These are phyloP conservation scores for Sebastes cheni DNA, from an alignment of 2,797 vertebrate genomes.

Conservation along the genomic window DNA sequence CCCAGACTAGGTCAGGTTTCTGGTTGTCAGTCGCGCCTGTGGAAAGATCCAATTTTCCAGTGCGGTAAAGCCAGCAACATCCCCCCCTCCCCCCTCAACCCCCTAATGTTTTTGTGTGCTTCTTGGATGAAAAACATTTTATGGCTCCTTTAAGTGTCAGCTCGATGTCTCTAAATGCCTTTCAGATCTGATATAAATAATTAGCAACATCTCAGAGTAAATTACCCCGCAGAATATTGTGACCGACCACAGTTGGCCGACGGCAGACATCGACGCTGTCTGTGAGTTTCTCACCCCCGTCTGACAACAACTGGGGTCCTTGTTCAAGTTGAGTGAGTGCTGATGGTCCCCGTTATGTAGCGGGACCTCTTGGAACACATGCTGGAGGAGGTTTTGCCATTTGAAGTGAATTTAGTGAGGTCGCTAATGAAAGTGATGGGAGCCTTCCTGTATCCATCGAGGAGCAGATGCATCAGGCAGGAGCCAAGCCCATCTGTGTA, in stretches of 20 bases:
- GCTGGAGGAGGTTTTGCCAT: slow-evolving; percentile 6
- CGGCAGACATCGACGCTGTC: neutral
- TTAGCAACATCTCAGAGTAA: slow-evolving; percentile 24
- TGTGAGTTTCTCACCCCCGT: neutral
- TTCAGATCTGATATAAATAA: slow-evolving; percentile 30
- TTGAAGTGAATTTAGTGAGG: slow-evolving; percentile 21
- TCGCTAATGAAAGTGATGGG: slow-evolving; percentile 13
- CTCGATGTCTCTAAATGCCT: slow-evolving; percentile 21
- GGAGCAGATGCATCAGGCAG: slow-evolving; percentile 29
- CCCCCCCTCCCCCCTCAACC: slow-evolving; percentile 10
- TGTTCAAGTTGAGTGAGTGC: neutral
- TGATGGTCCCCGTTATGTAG: neutral
- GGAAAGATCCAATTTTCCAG: slow-evolving; percentile 55
- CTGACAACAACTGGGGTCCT: neutral
- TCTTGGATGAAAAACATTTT: slow-evolving; percentile 39
- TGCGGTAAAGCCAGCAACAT: slow-evolving; percentile 34
- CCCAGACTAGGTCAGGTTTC: slow-evolving; percentile 58
- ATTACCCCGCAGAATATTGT: neutral
- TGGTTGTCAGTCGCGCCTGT: slow-evolving; percentile 27
- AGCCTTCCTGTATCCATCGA: slow-evolving; percentile 3
- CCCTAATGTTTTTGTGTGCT: slow-evolving; percentile 29
- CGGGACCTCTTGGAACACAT: neutral
- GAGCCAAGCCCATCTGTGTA: slow-evolving; percentile 22
- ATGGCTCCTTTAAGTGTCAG: slow-evolving; percentile 29
- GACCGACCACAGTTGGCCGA: neutral